These are phyloP conservation scores for Onthophagus taurus DNA, from an alignment of 1,140 invertebrate species.

Conservation along the genomic window DNA sequence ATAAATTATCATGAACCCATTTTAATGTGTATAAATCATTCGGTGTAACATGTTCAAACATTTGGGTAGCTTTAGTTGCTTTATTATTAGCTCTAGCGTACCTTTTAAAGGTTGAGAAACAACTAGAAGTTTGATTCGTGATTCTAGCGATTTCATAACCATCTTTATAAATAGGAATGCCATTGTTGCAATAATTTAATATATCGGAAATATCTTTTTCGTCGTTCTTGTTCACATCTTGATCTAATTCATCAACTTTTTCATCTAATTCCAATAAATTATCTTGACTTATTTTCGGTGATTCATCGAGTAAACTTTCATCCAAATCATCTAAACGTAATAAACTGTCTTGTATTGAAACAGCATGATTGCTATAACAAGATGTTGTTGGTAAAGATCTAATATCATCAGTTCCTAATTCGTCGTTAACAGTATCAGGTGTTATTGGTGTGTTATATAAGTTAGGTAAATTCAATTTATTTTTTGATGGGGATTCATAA, in stretches of 20 bases:
- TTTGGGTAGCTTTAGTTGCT: slow-evolving; percentile 8
- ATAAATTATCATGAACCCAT: slow-evolving; percentile 24
- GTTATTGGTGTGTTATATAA: too few relatives aligned
- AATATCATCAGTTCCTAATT: too few relatives aligned
- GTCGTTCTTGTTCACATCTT: not conserved
- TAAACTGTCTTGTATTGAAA: slow-evolving; percentile 1
- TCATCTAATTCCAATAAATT: not conserved
- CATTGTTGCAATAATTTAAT: too few relatives aligned
- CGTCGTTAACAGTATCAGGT: too few relatives aligned
- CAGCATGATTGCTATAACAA: slow-evolving; percentile 1
- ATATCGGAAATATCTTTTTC: too few relatives aligned
- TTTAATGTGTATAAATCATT: slow-evolving; percentile 24
- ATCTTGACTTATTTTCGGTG: not conserved
- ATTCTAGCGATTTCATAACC: slow-evolving; percentile 3
- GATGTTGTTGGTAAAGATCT: too few relatives aligned
- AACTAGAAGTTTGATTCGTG: slow-evolving; percentile 5
- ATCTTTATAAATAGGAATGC: slow-evolving; percentile 5
- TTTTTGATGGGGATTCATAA: too few relatives aligned
- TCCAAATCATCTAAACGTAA: slow-evolving; percentile 8
- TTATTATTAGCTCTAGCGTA: slow-evolving; percentile 1
- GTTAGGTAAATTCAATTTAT: too few relatives aligned
- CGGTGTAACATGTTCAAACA: slow-evolving; percentile 19
- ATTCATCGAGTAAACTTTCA: not conserved
- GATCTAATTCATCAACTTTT: too few relatives aligned
- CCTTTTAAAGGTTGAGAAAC: not conserved